A percentile compares a stretch with the other conserved stretches of the same genome.
These are phyloP conservation scores for Eilema sororculum DNA, from an alignment of 2,888 invertebrate species.

Conservation along the genomic window DNA sequence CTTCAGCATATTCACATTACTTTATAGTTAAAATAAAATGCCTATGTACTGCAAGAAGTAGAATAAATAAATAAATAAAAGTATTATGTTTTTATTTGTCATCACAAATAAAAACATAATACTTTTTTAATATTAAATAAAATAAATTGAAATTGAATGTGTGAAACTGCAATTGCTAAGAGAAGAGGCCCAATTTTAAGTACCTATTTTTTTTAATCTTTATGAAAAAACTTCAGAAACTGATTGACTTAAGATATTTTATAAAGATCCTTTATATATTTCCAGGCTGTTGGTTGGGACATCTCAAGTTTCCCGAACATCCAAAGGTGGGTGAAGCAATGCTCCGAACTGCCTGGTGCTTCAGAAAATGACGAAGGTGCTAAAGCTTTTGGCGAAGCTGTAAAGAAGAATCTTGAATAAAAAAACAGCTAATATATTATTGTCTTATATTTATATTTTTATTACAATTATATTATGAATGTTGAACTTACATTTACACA, in stretches of 20 bases:
- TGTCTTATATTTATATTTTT: constrained; percentile 5
- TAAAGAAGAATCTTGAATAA: constrained; percentile 82
- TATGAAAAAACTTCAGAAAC: too few relatives aligned
- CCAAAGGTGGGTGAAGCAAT: constrained; percentile 87
- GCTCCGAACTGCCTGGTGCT: constrained; percentile 86
- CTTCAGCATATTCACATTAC: too few relatives aligned
- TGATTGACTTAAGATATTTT: background rate
- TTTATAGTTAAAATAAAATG: too few relatives aligned
- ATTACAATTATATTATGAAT: constrained; percentile 35
- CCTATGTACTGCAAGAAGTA: too few relatives aligned
- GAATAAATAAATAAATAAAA: too few relatives aligned
- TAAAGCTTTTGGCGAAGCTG: constrained; percentile 85
- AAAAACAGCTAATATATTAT: constrained; percentile 26
- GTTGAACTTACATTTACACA: constrained; percentile 30
- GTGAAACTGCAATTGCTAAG: background rate
- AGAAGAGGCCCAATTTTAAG: background rate
- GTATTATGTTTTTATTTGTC: too few relatives aligned
- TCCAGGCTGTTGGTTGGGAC: constrained; percentile 88
- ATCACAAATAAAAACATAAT: too few relatives aligned
- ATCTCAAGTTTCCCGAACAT: constrained; percentile 86
- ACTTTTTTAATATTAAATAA: too few relatives aligned
- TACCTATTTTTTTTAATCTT: too few relatives aligned
- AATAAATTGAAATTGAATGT: background rate
- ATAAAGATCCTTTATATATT: constrained; percentile 25
- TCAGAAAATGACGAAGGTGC: constrained; percentile 88